phyloP scores from a whole-genome alignment of 1,140 invertebrate genomes.

The Psilanteris sp. region DNA sequence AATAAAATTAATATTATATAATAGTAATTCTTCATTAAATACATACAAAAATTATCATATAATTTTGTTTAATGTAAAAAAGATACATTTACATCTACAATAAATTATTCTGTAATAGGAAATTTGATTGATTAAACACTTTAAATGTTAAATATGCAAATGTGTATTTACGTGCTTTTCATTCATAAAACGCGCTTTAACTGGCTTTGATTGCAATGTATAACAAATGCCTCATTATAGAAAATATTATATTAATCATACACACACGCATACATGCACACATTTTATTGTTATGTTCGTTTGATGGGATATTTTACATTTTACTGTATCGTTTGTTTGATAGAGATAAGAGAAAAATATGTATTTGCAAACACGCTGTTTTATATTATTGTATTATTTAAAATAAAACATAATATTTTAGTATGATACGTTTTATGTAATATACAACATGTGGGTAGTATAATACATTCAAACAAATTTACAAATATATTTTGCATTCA shows the following conservation, averaged over 20 bases:
- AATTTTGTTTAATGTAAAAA: conserved; percentile 27
- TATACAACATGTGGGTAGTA: conserved; percentile 62
- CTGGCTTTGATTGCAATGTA: conserved; percentile 56
- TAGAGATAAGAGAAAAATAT: conserved; percentile 66
- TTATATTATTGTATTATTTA: conserved; percentile 60
- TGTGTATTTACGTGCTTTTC: conserved; percentile 61
- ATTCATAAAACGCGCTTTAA: conserved; percentile 39
- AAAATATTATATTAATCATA: conserved; percentile 60
- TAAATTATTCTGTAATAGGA: conserved; percentile 29
- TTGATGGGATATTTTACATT: conserved; percentile 66
- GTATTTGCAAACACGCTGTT: conserved; percentile 28
- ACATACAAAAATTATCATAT: conserved; percentile 5
- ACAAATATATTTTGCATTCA: conserved; percentile 16
- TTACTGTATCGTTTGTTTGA: conserved; percentile 70
- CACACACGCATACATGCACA: too few species aligned
- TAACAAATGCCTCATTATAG: conserved; percentile 69
- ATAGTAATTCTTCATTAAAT: neutral
- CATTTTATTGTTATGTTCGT: too few species aligned
- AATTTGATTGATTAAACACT: conserved; percentile 25
- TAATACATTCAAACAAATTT: conserved; percentile 31
- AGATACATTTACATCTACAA: conserved; percentile 19
- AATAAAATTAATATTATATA: conserved; percentile 4
- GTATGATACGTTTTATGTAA: conserved; percentile 55
- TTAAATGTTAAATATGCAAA: conserved; percentile 48
- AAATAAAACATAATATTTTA: conserved; percentile 55